A percentile compares a stretch with the other conserved stretches of the same genome.
phyloP scores from a whole-genome alignment of 92 coral and sea anemone genomes.

The Umimayanthus kanabou region DNA sequence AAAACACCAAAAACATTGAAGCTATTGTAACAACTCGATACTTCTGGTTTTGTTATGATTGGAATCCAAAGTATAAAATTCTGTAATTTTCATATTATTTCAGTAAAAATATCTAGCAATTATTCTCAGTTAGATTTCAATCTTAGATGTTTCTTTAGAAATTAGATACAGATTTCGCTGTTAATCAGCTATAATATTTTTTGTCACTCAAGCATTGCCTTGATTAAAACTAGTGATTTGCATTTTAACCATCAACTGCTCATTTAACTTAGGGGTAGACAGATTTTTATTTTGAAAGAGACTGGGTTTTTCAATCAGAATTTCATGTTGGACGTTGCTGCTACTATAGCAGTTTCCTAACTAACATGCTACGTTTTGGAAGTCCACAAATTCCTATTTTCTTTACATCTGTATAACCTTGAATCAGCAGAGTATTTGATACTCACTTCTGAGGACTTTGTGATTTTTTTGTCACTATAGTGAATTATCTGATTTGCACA shows the following conservation, averaged over 20 bases:
- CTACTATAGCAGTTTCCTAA: neutral
- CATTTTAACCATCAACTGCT: constrained; percentile 33
- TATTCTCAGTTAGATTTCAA: neutral
- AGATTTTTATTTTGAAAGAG: neutral
- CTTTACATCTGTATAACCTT: neutral
- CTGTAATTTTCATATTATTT: neutral
- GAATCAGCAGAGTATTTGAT: constrained; percentile 1
- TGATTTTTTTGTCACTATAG: constrained; percentile 52
- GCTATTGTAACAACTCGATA: neutral
- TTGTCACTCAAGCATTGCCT: constrained; percentile 11
- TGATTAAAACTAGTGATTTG: constrained; percentile 26
- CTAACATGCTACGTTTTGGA: neutral
- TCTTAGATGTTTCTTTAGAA: neutral
- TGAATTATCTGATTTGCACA: constrained; percentile 72
- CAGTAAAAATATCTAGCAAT: neutral
- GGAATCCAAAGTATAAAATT: neutral
- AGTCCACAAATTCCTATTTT: neutral
- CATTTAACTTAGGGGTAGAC: neutral
- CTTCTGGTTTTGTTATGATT: neutral
- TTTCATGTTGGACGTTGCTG: neutral
- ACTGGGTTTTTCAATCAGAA: neutral
- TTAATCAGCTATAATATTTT: constrained; percentile 1
- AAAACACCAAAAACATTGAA: neutral
- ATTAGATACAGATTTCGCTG: neutral
- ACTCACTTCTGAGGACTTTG: constrained; percentile 49